Evolutionary conservation across 2,888 invertebrate species (phyloP), one percentile per base, ranked within the genome.

Genomic region (Acholoe squamosa): DNA sequence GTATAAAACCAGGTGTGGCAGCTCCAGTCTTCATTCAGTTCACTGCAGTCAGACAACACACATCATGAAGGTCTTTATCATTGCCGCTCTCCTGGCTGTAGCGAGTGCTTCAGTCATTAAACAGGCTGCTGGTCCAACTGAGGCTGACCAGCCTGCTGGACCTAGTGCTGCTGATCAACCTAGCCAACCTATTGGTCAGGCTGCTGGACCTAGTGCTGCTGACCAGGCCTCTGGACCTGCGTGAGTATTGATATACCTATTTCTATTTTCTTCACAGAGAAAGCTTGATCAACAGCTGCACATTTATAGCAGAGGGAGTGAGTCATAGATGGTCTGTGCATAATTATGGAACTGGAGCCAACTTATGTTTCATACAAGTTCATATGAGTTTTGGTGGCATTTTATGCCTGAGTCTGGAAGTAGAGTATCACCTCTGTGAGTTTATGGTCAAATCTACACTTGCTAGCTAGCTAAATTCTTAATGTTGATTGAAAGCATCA

Each of bases 81-180:
- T 84, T 34, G 84, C 84, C 10, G 33, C 84, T 84, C 34, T 84
- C 84, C 43, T 84, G 43, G 84, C 84, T 51, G 19, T 84, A 5
- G 84, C 84, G 43, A 10, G 14, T 14, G 84, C 84, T 25, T 33
- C 43, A 5, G 84, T n/a, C 7, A 19, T 3, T 61, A 19, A 19
- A 7, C 61, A 61, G 61, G 12, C 61, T 61, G 61, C 61, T n/a
- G 71, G 71, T 28, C 71, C 71, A 0, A 71, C 28, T 28, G 28
- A 1, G 3, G 31, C 28, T 71, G 71, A 71, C 71, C 31, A 25
- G 71, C 3, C 25, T 25, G 3, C 31, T 25, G 28, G 71, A 71
- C 71, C 71, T n/a, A 3, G 61, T n/a, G 61, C 19, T n/a, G 14
- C 7, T 61, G 61, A 61, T 19, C 61, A 61, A n/a, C 61, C 61